Conservation (phyloP, 1,140 invertebrate genomes). For the Oncopodura yosiiana region DNA sequence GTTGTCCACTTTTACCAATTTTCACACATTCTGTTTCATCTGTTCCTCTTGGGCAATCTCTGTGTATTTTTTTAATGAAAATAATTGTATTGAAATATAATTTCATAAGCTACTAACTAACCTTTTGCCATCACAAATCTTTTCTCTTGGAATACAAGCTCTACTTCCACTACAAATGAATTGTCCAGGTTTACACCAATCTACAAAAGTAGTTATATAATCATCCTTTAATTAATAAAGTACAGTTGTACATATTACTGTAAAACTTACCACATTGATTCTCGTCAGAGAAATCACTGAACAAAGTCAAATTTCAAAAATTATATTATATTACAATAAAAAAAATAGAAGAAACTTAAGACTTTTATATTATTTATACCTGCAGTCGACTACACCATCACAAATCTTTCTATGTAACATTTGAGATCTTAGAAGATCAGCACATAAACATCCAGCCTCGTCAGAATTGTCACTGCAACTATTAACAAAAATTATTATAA, state of each 20-base stretch:
- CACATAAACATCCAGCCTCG: slow-evolving; percentile 47
- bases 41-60: slow-evolving; percentile 67
- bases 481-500: too few species aligned
- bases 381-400: slow-evolving; percentile 48
- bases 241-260: not conserved
- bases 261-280: slow-evolving; percentile 57
- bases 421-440: slow-evolving; percentile 60
- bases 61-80: slow-evolving; percentile 35
- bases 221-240: not conserved
- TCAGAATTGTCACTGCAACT: slow-evolving; percentile 21
- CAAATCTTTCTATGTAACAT: slow-evolving; percentile 63
- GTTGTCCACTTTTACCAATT: slow-evolving; percentile 41
- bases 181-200: slow-evolving; percentile 62
- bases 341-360: not conserved
- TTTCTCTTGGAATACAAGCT: slow-evolving; percentile 44
- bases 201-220: slow-evolving; percentile 41
- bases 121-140: slow-evolving; percentile 42
- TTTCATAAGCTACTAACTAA: slow-evolving; percentile 6
- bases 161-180: slow-evolving; percentile 63
- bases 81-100: too few species aligned
- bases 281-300: slow-evolving; percentile 63
- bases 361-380: too few species aligned
- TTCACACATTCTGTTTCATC: slow-evolving; percentile 65
- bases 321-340: slow-evolving; percentile 26
- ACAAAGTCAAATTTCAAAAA: slow-evolving; percentile 31